phyloP scores from a whole-genome alignment of 2,888 invertebrate genomes.

The Epirrhoe tristata region DNA sequence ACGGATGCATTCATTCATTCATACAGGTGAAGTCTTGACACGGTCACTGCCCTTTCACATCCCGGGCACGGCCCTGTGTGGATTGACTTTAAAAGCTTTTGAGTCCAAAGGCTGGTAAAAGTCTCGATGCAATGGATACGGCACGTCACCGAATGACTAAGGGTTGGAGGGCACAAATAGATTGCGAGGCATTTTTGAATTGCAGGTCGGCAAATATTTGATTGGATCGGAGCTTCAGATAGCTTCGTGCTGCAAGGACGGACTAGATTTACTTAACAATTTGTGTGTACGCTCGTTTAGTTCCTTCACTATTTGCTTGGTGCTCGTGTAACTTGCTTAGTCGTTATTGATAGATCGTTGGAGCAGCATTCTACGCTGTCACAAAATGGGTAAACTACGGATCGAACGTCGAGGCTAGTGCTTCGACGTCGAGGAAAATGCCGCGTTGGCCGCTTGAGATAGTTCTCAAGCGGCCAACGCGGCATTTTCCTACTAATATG shows the following conservation, averaged over 20 bases:
- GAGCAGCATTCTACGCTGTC: no score
- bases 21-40: no score
- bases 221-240: neutral
- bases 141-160: slow-evolving; percentile 21
- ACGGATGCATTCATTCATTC: no score
- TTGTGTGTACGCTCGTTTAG: neutral
- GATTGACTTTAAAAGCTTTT: neutral
- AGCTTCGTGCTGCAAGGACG: neutral
- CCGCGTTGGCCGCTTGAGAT: no score
- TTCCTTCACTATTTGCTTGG: neutral
- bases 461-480: no score
- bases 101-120: slow-evolving; percentile 10
- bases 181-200: neutral
- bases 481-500: no score
- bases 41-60: neutral
- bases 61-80: no score
- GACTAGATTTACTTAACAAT: neutral
- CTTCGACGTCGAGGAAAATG: no score
- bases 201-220: neutral
- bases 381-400: no score
- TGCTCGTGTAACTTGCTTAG: neutral
- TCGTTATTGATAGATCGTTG: no score
- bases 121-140: slow-evolving; percentile 20
- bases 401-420: no score
- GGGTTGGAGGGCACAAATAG: slow-evolving; percentile 1